Evolutionary conservation across 2,888 invertebrate species (phyloP).

Genomic region (Melangyna quadrimaculata): DNA sequence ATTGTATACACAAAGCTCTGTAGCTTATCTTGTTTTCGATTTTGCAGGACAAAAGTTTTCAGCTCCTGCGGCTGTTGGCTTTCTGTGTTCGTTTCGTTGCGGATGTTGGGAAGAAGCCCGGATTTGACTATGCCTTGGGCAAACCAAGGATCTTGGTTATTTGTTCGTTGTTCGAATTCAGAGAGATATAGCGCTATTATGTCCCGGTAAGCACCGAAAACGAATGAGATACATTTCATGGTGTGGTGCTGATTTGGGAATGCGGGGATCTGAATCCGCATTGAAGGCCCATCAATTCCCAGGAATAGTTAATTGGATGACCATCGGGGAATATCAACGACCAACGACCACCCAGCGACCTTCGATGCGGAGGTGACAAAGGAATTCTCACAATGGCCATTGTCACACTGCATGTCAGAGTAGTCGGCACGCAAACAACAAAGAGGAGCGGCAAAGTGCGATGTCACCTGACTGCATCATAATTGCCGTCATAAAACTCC

Average conservation of each 20-base stretch:
- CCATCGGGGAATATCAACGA: conserved; percentile 29
- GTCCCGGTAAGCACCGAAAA: conserved; percentile 18
- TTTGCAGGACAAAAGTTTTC: conserved; percentile 67
- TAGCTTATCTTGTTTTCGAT: conserved; percentile 67
- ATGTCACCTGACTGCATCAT: conserved; percentile 69
- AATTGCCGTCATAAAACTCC: conserved; percentile 67
- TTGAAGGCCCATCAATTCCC: conserved; percentile 49
- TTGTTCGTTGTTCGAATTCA: conserved; percentile 38
- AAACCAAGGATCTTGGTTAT: conserved; percentile 37
- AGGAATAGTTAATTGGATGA: conserved; percentile 60
- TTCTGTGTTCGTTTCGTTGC: conserved; percentile 26
- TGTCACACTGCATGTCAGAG: background rate
- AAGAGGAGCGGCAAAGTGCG: conserved; percentile 66
- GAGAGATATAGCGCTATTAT: background rate
- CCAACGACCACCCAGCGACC: conserved; percentile 49
- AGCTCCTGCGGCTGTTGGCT: conserved; percentile 45
- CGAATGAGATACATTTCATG: conserved; percentile 1
- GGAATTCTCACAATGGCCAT: conserved; percentile 39
- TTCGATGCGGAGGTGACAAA: conserved; percentile 54
- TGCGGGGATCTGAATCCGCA: conserved; percentile 20
- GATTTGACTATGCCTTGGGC: conserved; percentile 43
- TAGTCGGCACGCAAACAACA: conserved; percentile 50
- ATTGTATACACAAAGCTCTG: conserved; percentile 55
- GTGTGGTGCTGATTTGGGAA: background rate
- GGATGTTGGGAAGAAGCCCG: conserved; percentile 36